These are phyloP conservation scores for Seira ritae DNA, from an alignment of 2,888 invertebrate species.

Conservation along the genomic window DNA sequence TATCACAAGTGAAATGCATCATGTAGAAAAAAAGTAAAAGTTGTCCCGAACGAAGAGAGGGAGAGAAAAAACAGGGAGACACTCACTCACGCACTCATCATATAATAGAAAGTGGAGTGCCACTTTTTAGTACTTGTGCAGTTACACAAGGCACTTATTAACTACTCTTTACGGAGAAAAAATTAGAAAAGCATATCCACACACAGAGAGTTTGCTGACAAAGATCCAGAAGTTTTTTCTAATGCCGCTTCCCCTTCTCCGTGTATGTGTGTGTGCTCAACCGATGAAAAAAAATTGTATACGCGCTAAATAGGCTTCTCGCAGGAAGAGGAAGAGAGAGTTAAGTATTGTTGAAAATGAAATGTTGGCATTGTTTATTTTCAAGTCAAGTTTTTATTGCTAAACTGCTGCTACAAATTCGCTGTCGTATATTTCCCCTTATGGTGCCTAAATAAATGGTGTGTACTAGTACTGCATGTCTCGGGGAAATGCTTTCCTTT, in stretches of 20 bases:
- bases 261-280: background rate
- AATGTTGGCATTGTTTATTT: conserved; percentile 51
- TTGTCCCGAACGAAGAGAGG: background rate
- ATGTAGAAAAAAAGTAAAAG: conserved; percentile 21
- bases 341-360: conserved; percentile 20
- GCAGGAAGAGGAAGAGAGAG: background rate
- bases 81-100: conserved; percentile 35
- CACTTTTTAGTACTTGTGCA: conserved; percentile 50
- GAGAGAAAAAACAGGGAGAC: conserved; percentile 14
- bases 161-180: conserved; percentile 30
- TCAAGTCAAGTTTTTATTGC: conserved; percentile 54
- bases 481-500: background rate
- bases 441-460: conserved; percentile 1
- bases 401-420: conserved; percentile 38
- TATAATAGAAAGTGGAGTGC: conserved; percentile 36
- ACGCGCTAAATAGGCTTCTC: background rate
- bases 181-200: conserved; percentile 17
- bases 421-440: background rate
- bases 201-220: background rate
- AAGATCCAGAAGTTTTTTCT: background rate
- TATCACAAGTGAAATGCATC: conserved; percentile 20
- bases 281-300: background rate
- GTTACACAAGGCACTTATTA: conserved; percentile 53
- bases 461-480: background rate
- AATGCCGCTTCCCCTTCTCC: background rate